Conservation (phyloP, 1,140 invertebrate species). For the Amyelois transitella region DNA sequence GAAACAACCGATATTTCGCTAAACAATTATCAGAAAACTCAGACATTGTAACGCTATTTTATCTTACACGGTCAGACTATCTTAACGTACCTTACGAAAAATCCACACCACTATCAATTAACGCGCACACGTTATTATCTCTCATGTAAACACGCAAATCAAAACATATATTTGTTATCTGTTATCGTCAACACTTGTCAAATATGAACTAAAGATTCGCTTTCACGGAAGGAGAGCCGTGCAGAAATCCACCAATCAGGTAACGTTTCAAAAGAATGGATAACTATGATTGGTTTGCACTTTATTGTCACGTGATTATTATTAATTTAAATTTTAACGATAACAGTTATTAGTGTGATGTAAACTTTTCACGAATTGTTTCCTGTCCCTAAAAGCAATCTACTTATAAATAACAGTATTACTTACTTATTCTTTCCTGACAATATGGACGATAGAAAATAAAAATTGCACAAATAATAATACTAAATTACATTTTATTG, state of each 20-base stretch:
- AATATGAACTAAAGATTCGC: no score
- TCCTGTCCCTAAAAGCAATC: conserved; percentile 57
- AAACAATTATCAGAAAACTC: conserved; percentile 10
- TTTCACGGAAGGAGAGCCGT: no score
- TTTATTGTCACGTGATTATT: background rate
- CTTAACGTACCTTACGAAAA: background rate
- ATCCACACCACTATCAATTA: background rate
- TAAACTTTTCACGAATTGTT: conserved; percentile 33
- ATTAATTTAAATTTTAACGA: background rate
- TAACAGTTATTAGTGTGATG: background rate
- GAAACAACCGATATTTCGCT: conserved; percentile 60
- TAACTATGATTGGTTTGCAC: no score
- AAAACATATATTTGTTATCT: background rate
- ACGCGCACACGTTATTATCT: background rate
- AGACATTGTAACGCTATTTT: background rate
- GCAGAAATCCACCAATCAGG: no score
- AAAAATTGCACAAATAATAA: conserved; percentile 33
- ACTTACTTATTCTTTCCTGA: conserved; percentile 45
- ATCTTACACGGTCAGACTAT: no score
- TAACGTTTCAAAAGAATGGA: no score
- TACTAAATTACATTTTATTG: conserved; percentile 66
- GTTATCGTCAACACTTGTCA: no score
- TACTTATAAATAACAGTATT: conserved; percentile 26
- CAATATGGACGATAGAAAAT: conserved; percentile 6
- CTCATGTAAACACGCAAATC: background rate